Evolutionary conservation across 2,888 invertebrate genomes (phyloP).

Genomic region (Apamea crenata): DNA sequence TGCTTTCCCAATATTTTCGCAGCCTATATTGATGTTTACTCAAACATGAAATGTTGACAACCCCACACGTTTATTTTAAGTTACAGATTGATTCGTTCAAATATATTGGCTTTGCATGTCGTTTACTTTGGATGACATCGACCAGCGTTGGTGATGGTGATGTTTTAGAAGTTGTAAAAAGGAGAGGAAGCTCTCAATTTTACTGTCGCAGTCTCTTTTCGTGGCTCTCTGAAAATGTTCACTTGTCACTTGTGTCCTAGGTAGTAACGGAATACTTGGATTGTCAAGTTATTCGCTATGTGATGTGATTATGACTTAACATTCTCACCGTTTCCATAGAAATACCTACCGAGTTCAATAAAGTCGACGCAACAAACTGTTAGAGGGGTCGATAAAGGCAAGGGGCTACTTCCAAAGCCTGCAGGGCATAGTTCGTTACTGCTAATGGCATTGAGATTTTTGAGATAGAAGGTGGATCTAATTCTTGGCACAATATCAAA

Average conservation of each 20-base stretch:
- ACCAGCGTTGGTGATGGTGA: slow-evolving; percentile 2
- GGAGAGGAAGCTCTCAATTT: not conserved
- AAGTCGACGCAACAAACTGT: not conserved
- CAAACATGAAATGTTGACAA: slow-evolving; percentile 54
- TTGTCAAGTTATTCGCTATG: too few relatives aligned
- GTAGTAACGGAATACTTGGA: too few relatives aligned
- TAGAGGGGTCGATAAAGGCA: not conserved
- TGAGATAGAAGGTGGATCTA: not conserved
- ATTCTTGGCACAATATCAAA: slow-evolving; percentile 30
- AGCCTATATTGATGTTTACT: slow-evolving; percentile 47
- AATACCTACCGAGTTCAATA: not conserved
- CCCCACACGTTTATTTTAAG: slow-evolving; percentile 43
- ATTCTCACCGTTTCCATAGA: too few relatives aligned
- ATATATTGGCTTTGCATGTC: slow-evolving; percentile 28
- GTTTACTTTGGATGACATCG: slow-evolving; percentile 10
- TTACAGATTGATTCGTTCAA: slow-evolving; percentile 36
- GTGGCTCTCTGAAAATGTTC: too few relatives aligned
- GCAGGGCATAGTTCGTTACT: not conserved
- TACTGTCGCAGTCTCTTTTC: too few relatives aligned
- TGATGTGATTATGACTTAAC: too few relatives aligned
- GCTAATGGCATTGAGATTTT: not conserved
- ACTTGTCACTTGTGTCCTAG: too few relatives aligned
- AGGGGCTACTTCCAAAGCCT: not conserved
- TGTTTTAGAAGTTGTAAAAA: slow-evolving; percentile 8
- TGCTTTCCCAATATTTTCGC: slow-evolving; percentile 46